Base-by-base conservation (phyloP, 2,888 invertebrate genomes). In the Tipula vernalis region DNA sequence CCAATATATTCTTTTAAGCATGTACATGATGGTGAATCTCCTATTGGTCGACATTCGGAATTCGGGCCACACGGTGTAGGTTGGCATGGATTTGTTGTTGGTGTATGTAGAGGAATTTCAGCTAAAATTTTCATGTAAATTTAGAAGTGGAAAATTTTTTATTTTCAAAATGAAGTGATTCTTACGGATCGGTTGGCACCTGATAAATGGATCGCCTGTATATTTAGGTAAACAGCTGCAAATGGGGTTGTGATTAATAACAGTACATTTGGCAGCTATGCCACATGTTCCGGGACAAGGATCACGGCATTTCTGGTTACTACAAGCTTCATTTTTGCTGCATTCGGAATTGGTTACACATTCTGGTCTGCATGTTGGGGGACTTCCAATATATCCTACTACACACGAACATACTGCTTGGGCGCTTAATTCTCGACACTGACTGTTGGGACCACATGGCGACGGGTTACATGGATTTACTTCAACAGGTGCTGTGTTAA, bases 61-160 rank as follows among this genome's bases (percentile, higher is more conserved):
- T 95, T 95, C 0, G 95, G 94, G n/a, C 96, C 97, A 90, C 97
- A 97, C 0, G 96, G 96, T 51, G 95, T 95, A 86, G 96, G 96
- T 87, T 92, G 91, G 89, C 96, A 96, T n/a, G 96, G 95, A 89
- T 96, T 94, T 42, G 92, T 90, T 41, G 92, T 91, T 86, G 92
- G 89, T 87, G 91, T 88, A 89, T 92, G 91, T 83, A 91, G 90
- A 88, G 92, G 92, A 28, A 92, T 93, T 89, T 91, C 51, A 51
- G 51, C 51, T 51, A 51, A 51, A 51, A 51, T 44, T 12, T 10
- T 44, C 51, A 15, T n/a, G n/a, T 51, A 13, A 51, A 51, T 4
- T 5, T 51, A n/a, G 51, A 10, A 51, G 8, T 51, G 39, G 6
- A 51, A 51, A n/a, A 51, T n/a, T 39, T 1, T 39, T 39, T 39